Conservation (phyloP, 2,797 vertebrate species). For the Kryptopterus vitreolus region DNA sequence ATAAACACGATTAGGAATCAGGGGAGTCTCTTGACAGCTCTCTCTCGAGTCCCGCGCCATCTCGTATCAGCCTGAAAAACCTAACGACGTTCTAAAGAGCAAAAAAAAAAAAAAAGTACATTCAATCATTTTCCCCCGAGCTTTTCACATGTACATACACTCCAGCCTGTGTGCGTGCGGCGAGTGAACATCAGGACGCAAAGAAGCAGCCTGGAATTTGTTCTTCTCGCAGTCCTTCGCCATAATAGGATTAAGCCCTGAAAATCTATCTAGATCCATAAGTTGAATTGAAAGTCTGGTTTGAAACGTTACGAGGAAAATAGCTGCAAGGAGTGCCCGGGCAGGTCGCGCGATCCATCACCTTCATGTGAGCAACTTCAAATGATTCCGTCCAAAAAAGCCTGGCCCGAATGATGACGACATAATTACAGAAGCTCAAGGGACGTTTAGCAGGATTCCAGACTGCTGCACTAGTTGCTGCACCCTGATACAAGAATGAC, state of each 20-base stretch:
- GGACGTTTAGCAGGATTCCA: slow-evolving; percentile 43
- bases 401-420: slow-evolving; percentile 50
- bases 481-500: slow-evolving; percentile 32
- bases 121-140: neutral
- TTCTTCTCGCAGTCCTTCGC: slow-evolving; percentile 4
- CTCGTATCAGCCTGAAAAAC: neutral
- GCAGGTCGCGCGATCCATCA: slow-evolving; percentile 32
- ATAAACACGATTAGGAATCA: neutral
- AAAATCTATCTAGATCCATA: slow-evolving; percentile 28
- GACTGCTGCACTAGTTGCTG: slow-evolving; percentile 20
- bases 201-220: neutral
- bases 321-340: slow-evolving; percentile 19
- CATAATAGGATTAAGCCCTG: slow-evolving; percentile 22
- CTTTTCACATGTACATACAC: neutral
- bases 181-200: neutral
- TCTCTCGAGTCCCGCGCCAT: neutral
- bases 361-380: slow-evolving; percentile 45
- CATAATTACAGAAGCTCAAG: slow-evolving; percentile 49
- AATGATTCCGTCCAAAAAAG: slow-evolving; percentile 46
- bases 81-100: neutral
- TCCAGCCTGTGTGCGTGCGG: neutral
- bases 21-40: neutral
- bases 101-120: neutral
- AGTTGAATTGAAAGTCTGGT: slow-evolving; percentile 45
- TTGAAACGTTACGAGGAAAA: slow-evolving; percentile 40